Conservation (phyloP, 2,113 vertebrate species). For the Craseonycteris thonglongyai region DNA sequence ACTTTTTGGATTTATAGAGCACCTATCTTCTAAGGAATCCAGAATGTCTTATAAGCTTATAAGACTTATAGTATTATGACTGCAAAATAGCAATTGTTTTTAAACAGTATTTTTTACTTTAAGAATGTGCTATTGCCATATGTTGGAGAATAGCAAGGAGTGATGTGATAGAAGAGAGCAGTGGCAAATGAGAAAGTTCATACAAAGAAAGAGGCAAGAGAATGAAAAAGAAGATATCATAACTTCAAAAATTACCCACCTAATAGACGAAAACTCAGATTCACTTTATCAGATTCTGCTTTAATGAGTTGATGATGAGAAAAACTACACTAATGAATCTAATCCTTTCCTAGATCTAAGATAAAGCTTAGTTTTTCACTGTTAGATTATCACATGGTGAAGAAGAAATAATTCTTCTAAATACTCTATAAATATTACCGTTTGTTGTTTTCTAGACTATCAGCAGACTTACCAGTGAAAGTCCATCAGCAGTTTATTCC, state of each 20-base stretch:
- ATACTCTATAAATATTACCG: conserved; percentile 33
- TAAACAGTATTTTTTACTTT: background rate
- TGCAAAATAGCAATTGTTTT: background rate
- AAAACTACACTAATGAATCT: background rate
- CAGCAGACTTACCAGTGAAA: background rate
- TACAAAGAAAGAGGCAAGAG: background rate
- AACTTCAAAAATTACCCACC: background rate
- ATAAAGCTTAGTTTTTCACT: background rate
- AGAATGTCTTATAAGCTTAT: background rate
- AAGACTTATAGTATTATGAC: background rate
- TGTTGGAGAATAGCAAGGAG: background rate
- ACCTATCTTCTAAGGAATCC: conserved; percentile 7
- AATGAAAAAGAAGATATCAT: background rate
- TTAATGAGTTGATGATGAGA: background rate
- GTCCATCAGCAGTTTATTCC: background rate
- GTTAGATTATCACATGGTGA: background rate
- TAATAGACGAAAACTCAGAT: background rate
- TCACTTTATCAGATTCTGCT: background rate
- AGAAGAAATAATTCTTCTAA: conserved; percentile 35
- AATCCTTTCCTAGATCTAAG: background rate
- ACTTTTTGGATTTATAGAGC: background rate
- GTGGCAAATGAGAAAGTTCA: background rate
- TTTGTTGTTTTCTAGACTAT: background rate
- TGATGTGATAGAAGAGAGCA: background rate
- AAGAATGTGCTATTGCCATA: background rate